These are phyloP conservation scores for Neofelis nebulosa DNA, from an alignment of 2,113 vertebrate genomes.

Conservation along the genomic window DNA sequence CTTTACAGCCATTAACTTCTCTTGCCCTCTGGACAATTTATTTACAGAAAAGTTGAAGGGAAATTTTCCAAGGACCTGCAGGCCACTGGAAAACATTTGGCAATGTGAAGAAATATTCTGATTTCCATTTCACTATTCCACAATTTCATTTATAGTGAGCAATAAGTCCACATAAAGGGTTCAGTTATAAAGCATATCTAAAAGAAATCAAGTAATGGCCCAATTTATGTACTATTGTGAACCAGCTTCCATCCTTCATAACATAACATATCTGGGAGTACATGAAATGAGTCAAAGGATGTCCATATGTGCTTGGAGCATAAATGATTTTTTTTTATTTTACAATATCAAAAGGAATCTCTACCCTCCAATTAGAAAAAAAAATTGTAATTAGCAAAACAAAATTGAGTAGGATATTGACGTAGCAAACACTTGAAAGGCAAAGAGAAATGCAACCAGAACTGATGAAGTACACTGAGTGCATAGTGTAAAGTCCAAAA, in stretches of 20 bases:
- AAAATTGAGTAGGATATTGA: neutral
- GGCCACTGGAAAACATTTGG: neutral
- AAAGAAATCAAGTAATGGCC: neutral
- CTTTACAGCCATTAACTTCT: conserved; percentile 51
- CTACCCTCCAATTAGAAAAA: neutral
- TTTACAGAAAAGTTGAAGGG: neutral
- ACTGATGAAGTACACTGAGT: neutral
- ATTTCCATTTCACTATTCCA: neutral
- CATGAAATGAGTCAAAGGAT: neutral
- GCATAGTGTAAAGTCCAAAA: neutral
- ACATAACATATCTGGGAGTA: neutral
- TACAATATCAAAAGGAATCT: neutral
- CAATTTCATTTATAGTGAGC: neutral
- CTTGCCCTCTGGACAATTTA: neutral
- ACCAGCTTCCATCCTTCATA: neutral
- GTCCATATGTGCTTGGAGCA: neutral
- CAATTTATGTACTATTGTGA: neutral
- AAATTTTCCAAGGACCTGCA: neutral
- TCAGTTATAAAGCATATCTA: neutral
- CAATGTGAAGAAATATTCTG: neutral
- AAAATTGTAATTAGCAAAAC: neutral
- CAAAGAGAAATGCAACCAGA: neutral
- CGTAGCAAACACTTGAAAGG: neutral
- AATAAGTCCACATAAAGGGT: neutral
- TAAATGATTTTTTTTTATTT: neutral